Evolutionary conservation across 2,113 vertebrate species (phyloP).

Genomic region (Tupaia tana): DNA sequence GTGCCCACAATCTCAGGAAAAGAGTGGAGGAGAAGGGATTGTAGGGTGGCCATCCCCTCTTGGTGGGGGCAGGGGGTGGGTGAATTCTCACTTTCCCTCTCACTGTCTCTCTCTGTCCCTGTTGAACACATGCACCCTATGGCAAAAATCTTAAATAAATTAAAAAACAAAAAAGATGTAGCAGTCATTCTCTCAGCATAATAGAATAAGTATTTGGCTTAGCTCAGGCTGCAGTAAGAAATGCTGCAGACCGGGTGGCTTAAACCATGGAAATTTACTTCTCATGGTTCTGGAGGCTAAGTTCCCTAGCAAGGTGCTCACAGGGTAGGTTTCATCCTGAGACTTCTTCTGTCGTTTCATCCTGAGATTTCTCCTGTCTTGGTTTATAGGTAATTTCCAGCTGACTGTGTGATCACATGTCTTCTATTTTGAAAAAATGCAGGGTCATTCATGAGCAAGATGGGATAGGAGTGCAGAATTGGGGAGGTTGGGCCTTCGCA

Average conservation of each 20-base stretch:
- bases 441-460: neutral
- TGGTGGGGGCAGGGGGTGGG: no score
- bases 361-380: neutral
- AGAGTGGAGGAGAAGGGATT: no score
- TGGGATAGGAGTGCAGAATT: no score
- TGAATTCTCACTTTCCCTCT: no score
- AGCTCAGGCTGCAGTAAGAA: neutral
- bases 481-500: neutral
- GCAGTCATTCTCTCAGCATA: constrained; percentile 18
- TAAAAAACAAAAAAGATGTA: neutral
- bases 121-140: no score
- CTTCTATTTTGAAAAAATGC: neutral
- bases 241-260: neutral
- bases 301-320: neutral
- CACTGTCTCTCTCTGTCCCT: no score
- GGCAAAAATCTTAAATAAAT: no score
- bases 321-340: neutral
- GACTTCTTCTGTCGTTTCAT: neutral
- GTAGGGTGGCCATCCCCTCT: no score
- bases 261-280: neutral
- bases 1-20: no score
- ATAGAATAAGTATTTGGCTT: neutral
- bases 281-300: neutral
- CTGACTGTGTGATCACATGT: neutral
- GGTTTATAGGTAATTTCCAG: neutral